phyloP scores from a whole-genome alignment of 2,113 vertebrate genomes.

The Circaetus gallicus region DNA sequence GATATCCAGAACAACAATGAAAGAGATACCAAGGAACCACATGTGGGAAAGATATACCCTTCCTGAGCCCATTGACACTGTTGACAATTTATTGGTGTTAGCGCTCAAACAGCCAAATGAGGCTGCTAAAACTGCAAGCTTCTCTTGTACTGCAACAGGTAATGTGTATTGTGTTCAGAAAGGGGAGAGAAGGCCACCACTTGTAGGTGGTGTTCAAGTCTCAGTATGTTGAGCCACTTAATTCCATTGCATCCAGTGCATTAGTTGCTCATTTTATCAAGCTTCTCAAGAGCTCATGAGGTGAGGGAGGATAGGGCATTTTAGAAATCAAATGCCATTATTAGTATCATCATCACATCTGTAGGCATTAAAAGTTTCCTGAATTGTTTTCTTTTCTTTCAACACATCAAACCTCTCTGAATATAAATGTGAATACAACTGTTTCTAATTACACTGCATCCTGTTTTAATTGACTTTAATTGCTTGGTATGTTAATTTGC shows the following conservation, averaged over 20 bases:
- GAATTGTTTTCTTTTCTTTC: constrained; percentile 66
- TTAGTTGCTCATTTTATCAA: background rate
- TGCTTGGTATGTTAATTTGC: constrained; percentile 73
- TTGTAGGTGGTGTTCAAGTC: background rate
- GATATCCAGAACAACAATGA: background rate
- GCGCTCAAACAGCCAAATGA: background rate
- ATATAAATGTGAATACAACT: constrained; percentile 73
- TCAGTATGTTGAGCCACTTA: background rate
- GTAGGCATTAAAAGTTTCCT: constrained; percentile 41
- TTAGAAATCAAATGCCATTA: background rate
- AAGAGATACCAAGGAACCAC: background rate
- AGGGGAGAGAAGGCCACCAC: background rate
- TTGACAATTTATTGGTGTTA: rapidly evolving
- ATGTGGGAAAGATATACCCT: background rate
- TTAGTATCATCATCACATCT: constrained; percentile 36
- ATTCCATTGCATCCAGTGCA: background rate
- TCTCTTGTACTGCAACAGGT: background rate
- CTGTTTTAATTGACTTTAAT: constrained; percentile 79
- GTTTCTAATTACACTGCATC: constrained; percentile 77
- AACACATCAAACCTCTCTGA: constrained; percentile 61
- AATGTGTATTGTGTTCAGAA: background rate
- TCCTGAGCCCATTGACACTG: rapidly evolving
- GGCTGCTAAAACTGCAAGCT: background rate
- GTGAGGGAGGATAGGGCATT: background rate
- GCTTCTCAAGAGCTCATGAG: background rate